These are phyloP conservation scores for Paedocypris micromegethes DNA, from an alignment of 2,797 vertebrate species.

Conservation along the genomic window DNA sequence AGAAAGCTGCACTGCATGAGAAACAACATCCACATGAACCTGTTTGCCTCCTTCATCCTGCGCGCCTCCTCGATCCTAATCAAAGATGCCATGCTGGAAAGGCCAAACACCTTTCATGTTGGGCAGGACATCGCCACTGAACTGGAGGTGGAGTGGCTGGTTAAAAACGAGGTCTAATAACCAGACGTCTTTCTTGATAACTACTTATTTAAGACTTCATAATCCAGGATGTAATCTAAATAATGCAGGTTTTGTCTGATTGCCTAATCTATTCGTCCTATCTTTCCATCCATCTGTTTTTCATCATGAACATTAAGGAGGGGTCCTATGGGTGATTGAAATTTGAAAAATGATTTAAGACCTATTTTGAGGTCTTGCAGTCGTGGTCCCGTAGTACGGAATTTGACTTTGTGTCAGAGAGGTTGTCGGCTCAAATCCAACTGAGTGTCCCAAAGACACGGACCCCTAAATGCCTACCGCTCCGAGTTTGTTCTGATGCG, in stretches of 20 bases:
- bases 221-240: neutral
- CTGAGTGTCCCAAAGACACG: too few species aligned
- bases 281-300: neutral
- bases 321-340: too few species aligned
- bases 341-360: too few species aligned
- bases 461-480: too few species aligned
- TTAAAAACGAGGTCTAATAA: constrained; percentile 65
- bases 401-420: too few species aligned
- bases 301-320: too few species aligned
- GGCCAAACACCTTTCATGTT: constrained; percentile 49
- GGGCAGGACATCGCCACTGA: constrained; percentile 59
- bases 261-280: too few species aligned
- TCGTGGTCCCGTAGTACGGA: too few species aligned
- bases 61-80: constrained; percentile 80
- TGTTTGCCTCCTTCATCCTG: constrained; percentile 84
- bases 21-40: constrained; percentile 90
- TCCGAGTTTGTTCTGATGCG: too few species aligned
- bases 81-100: constrained; percentile 77
- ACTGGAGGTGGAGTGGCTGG: constrained; percentile 62
- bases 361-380: too few species aligned
- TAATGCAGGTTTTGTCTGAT: too few species aligned
- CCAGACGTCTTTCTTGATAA: constrained; percentile 5
- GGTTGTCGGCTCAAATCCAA: too few species aligned
- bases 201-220: neutral
- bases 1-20: constrained; percentile 86